phyloP scores from a whole-genome alignment of 2,888 invertebrate genomes.

The Drosophila paracracens region DNA sequence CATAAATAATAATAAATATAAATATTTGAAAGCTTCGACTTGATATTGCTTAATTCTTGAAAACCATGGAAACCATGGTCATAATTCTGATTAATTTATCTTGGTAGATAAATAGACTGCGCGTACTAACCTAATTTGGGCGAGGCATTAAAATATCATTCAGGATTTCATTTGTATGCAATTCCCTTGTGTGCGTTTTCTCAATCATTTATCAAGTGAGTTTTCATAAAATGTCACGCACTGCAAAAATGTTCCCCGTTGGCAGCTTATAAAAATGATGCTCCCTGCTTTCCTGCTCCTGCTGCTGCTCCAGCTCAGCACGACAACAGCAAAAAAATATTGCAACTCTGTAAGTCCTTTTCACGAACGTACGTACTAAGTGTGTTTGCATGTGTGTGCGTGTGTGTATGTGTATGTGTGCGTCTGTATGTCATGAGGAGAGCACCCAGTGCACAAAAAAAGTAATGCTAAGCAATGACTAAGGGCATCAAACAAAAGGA shows the following conservation, averaged over 20 bases:
- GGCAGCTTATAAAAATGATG: constrained; percentile 67
- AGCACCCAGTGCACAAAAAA: constrained; percentile 25
- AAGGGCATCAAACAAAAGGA: constrained; percentile 67
- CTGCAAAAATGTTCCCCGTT: constrained; percentile 62
- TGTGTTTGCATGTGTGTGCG: constrained; percentile 17
- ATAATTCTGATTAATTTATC: constrained; percentile 23
- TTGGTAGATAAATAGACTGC: constrained; percentile 11
- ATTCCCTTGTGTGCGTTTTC: constrained; percentile 40
- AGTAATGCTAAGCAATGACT: constrained; percentile 64
- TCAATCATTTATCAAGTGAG: constrained; percentile 78
- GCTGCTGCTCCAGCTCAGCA: constrained; percentile 22
- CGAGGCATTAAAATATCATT: constrained; percentile 53
- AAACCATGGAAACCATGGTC: background rate
- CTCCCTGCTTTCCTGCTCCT: constrained; percentile 11
- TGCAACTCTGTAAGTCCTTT: constrained; percentile 43
- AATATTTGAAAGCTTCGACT: background rate
- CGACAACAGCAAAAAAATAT: constrained; percentile 53
- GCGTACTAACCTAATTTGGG: constrained; percentile 60
- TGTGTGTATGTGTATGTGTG: constrained; percentile 12
- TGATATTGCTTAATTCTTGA: background rate
- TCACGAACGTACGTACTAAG: constrained; percentile 6
- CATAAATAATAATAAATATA: background rate
- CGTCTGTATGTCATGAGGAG: constrained; percentile 45
- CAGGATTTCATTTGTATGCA: constrained; percentile 36
- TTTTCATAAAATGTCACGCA: constrained; percentile 78